A percentile compares a stretch with the other conserved stretches of the same genome.
These are phyloP conservation scores for Lasioglossum pauxillum DNA, from an alignment of 2,888 invertebrate genomes.

Conservation along the genomic window DNA sequence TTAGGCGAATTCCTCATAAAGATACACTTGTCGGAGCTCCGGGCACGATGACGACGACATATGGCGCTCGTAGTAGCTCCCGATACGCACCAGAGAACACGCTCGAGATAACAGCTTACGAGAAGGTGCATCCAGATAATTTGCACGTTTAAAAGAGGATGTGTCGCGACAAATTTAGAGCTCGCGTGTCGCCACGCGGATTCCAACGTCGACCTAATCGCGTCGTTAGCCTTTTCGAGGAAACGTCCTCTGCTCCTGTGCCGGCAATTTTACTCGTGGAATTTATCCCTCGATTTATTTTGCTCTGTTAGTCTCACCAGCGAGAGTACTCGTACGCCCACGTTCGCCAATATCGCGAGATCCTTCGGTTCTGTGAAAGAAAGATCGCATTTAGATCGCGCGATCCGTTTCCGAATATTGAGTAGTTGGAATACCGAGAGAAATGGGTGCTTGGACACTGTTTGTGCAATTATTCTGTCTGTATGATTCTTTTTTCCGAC, in stretches of 20 bases:
- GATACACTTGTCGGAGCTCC: background rate
- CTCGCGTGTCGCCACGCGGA: constrained; percentile 14
- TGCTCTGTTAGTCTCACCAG: background rate
- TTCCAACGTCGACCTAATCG: background rate
- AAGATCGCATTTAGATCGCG: background rate
- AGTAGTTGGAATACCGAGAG: too few species aligned
- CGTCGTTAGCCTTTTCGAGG: background rate
- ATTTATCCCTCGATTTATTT: background rate
- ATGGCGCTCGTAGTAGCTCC: background rate
- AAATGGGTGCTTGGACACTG: too few species aligned
- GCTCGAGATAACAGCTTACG: constrained; percentile 44
- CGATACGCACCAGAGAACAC: constrained; percentile 35
- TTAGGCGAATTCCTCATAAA: background rate
- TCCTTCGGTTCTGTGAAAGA: background rate
- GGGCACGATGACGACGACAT: constrained; percentile 20
- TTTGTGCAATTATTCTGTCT: background rate
- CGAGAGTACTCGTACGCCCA: background rate
- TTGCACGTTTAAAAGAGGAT: constrained; percentile 51
- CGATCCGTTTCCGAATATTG: background rate
- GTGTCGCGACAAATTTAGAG: constrained; percentile 48
- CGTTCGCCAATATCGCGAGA: background rate
- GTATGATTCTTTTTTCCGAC: background rate
- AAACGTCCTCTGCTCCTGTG: background rate
- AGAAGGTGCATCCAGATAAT: constrained; percentile 44
- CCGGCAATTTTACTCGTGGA: background rate